Evolutionary conservation across 2,888 invertebrate species (phyloP), one percentile per base, ranked within the genome.

Genomic region (Clostera curtula): DNA sequence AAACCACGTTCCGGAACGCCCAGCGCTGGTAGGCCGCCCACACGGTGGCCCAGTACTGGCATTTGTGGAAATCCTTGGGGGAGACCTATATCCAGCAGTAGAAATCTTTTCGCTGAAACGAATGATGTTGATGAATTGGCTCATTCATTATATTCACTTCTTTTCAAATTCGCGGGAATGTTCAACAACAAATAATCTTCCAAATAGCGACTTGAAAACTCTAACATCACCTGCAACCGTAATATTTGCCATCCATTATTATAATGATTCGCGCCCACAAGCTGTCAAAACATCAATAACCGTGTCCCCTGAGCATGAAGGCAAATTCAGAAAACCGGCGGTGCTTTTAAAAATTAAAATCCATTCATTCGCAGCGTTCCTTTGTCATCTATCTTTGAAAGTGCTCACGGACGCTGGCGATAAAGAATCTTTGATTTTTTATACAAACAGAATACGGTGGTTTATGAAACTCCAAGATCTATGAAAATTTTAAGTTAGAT

Each of bases 251-350:
- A 50, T 62, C 67, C 63, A 66, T 70, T 68, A 65, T 40, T 40
- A 47, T 54, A 60, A 64, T 64, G 63, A 64, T 56, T 55, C 48
- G 50, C 50, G 46, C 49, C 49, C 55, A 56, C 54, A 47, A 57
- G 53, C 62, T 69, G 79, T 79, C 82, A 80, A 72, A 80, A 80
- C 79, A 80, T 75, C 76, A 79, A 79, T 77, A 77, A 74, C 39
- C 36, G 32, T 28, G 29, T 64, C 73, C 79, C 80, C 50, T 16
- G 37, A 71, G 77, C 51, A 33, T 35, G 33, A 31, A 59, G 51
- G 51, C 52, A 59, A 69, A 69, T 66, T 63, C 67, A 57, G 64
- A 66, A 63, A 61, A 73, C 62, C 65, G 68, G 64, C 62, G 72
- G 75, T 74, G 79, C 80, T 80, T 80, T 82, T 74, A 76, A 73